A percentile compares a stretch with the other conserved stretches of the same genome.
Conservation (phyloP, 2,797 vertebrate species). For the Cheirogaleus major region DNA sequence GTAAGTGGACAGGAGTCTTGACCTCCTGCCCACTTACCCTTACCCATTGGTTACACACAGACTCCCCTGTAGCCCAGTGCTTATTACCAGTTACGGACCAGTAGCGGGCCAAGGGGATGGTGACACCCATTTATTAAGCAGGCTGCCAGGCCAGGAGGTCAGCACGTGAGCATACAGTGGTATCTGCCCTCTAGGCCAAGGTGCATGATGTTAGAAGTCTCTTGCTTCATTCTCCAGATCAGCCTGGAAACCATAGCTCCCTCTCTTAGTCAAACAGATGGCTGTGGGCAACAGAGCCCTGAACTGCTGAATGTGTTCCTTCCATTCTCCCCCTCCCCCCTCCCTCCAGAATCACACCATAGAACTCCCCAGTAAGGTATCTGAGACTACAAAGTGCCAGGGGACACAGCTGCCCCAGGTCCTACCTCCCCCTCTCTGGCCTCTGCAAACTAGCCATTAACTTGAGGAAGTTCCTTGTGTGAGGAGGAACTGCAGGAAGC, state of each 20-base stretch:
- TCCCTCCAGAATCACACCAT: not conserved
- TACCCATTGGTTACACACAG: not conserved
- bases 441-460: constrained; percentile 17
- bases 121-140: not conserved
- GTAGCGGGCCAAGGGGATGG: not conserved
- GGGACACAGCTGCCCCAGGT: not conserved
- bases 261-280: constrained; percentile 40
- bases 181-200: constrained; percentile 66
- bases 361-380: not conserved
- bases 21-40: constrained; percentile 39
- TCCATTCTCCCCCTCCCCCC: not conserved
- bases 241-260: constrained; percentile 51
- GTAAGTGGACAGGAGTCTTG: not conserved
- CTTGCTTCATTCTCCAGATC: not conserved
- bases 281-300: not conserved
- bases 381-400: not conserved
- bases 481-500: not conserved
- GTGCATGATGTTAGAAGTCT: constrained; percentile 39
- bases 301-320: not conserved
- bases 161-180: constrained; percentile 20
- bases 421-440: not conserved
- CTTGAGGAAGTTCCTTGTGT: not conserved
- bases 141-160: constrained; percentile 48
- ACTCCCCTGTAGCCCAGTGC: constrained; percentile 59
- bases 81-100: not conserved